Base-by-base conservation (phyloP, 2,888 invertebrate genomes). In the Phytoseiulus persimilis region DNA sequence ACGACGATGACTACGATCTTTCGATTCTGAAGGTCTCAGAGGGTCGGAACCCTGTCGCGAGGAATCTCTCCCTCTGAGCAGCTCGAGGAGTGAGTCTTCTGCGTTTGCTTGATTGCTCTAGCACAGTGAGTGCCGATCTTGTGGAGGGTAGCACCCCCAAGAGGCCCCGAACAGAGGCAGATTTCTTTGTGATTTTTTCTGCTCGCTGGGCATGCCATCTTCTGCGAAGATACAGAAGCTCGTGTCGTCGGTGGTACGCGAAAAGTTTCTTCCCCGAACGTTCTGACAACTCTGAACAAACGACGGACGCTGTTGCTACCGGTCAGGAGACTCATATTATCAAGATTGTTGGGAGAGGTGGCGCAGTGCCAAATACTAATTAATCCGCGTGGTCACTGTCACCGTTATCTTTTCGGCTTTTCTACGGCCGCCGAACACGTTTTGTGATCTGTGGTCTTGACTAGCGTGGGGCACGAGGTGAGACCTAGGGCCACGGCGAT, bases 11-110 rank as follows among this genome's bases (percentile, higher is more conserved):
- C 65, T 65, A 65, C 65, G 65, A 65, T 23, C 65, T 65, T 65
- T 65, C 39, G 9, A 39, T 39, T 9, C 28, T 18, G 65, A 28
- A 65, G 65, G 65, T 65, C 28, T 65, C 65, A 28, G 65, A 65
- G 65, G 65, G 65, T 65, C 65, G 65, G 65, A 65, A 65, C 65
- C 65, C 65, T 65, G 65, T 65, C 65, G 65, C 65, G 65, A 65
- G 28, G 65, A 65, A 65, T 65, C 65, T 28, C 65, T 65, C 65
- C 11, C 18, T 65, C 28, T 14, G 65, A 6, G 65, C 65, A 23
- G 65, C 65, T 65, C 65, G 65, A 65, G 65, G 18, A 65, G 28
- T 18, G 65, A 65, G 65, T 65, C 65, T 65, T 65, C 65, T 65
- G 65, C 65, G 65, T 65, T 65, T 23, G 65, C 65, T 28, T 65